A percentile compares a stretch with the other conserved stretches of the same genome.
phyloP scores from a whole-genome alignment of 2,113 vertebrate genomes.

The Synchiropus splendidus region DNA sequence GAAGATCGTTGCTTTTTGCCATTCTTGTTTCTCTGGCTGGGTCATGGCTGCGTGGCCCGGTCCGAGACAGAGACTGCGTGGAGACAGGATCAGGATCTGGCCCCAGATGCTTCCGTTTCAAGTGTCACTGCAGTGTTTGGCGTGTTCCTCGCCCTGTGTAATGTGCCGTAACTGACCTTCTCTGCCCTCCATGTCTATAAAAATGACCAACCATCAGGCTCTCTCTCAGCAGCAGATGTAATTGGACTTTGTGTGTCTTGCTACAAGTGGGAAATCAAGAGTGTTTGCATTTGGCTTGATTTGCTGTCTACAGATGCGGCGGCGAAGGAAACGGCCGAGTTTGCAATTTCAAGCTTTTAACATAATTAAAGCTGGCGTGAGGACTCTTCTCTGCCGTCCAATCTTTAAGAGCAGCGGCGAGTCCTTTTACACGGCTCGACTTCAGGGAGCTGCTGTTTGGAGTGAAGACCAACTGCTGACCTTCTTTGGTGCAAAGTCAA shows the following conservation, averaged over 20 bases:
- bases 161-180: neutral
- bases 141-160: slow-evolving; percentile 7
- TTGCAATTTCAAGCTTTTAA: slow-evolving; percentile 63
- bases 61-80: neutral
- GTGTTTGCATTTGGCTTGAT: slow-evolving; percentile 55
- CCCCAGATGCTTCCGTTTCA: too few species aligned
- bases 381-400: slow-evolving; percentile 41
- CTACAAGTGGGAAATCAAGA: slow-evolving; percentile 44
- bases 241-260: slow-evolving; percentile 35
- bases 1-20: slow-evolving; percentile 17
- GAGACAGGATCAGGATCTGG: slow-evolving; percentile 10
- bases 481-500: slow-evolving; percentile 9
- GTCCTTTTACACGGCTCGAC: too few species aligned
- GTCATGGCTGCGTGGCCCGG: too few species aligned
- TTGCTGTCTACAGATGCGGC: slow-evolving; percentile 41
- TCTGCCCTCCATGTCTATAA: slow-evolving; percentile 15
- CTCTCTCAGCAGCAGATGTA: slow-evolving; percentile 23
- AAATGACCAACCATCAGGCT: slow-evolving; percentile 26
- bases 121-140: too few species aligned
- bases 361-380: slow-evolving; percentile 67
- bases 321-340: slow-evolving; percentile 50
- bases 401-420: slow-evolving; percentile 21
- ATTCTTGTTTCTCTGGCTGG: slow-evolving; percentile 18
- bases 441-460: too few species aligned
- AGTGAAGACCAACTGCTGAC: too few species aligned